Evolutionary conservation across 2,888 invertebrate genomes (phyloP), one percentile per base, ranked within the genome.

Genomic region (Chalcosyrphus nemorum): DNA sequence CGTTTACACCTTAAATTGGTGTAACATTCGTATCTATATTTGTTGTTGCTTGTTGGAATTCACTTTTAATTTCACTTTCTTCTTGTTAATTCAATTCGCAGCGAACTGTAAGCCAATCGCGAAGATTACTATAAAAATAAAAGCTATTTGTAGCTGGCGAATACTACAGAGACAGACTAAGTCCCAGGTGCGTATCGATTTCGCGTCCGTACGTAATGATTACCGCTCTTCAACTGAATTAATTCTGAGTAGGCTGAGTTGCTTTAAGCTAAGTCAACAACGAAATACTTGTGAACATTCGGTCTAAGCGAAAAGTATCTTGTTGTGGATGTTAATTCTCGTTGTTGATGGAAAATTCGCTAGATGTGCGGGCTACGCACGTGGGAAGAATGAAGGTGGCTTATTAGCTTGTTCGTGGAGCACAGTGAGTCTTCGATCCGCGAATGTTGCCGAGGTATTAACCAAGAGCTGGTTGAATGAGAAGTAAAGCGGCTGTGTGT

Each of bases 21-120:
- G 17, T 29, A 41, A 63, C 27, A 63, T 9, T n/a, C 32, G 13
- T 2, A 13, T 2, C 43, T 32, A 24, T 43, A 24, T 24, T 45
- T 43, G 61, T 52, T 13, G 32, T 32, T 76, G 54, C 11, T n/a
- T 17, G 11, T 54, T 45, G 75, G 47, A 71, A 77, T 72, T 82
- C 43, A 72, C 66, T 72, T 74, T 63, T 75, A 65, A 65, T 78
- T 65, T 65, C 84, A 84, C 84, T 84, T 80, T 84, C 74, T 75
- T 61, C 15, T 66, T 70, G 56, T 9, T 32, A 71, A 68, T 74
- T 52, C 11, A 84, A 84, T 82, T 77, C 70, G 61, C 57, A 57
- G 63, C 43, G 13, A 32, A 56, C 70, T 24, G 56, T 52, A 45
- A 19, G 50, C 52, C n/a, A 24, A 15, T 41, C n/a, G n/a, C n/a